Evolutionary conservation across 1,140 invertebrate genomes (phyloP), one percentile per base, ranked within the genome.

Genomic region (Meteorus sp.): DNA sequence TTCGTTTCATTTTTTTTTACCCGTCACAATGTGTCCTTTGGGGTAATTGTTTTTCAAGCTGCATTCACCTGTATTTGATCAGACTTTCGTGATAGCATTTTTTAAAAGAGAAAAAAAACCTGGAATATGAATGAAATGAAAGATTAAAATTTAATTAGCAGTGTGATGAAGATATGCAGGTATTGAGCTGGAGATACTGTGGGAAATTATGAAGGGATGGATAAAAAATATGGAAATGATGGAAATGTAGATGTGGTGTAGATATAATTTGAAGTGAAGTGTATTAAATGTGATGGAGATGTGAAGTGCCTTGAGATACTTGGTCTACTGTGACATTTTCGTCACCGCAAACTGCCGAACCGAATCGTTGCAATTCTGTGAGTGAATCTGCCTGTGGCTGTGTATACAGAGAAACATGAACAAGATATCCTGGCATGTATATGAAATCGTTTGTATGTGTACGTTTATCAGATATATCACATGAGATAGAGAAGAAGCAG

Each of bases 21-120:
- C n/a, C n/a, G n/a, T n/a, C 57, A 63, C 61, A 63, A 63, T 63
- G 61, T 63, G 61, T 63, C 57, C 61, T 25, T 22, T n/a, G n/a
- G n/a, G 56, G 41, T 57, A 60, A 63, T 63, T 63, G 61, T 63
- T 63, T 63, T 60, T 63, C 61, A 45, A 63, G 61, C 53, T 56
- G 57, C 37, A 22, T 8, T 33, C 23, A 15, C 17, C 27, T 62
- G 19, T 41, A 11, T 48, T 31, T 48, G 2, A 29, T 48, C 17
- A 48, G 29, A 7, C 22, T 23, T 19, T 31, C 13, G 19, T 8
- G 15, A 43, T 17, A 44, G 20, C 9, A 9, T 17, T 44, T 17
- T 19, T 2, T 47, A 47, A 25, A 47, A 23, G 11, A 3, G n/a
- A 13, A 27, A 25, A 25, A 25, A 2, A 25, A 29, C 9, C 4